Conservation (phyloP, 2,888 invertebrate genomes). For the Caenorhabditis macrosperma region DNA sequence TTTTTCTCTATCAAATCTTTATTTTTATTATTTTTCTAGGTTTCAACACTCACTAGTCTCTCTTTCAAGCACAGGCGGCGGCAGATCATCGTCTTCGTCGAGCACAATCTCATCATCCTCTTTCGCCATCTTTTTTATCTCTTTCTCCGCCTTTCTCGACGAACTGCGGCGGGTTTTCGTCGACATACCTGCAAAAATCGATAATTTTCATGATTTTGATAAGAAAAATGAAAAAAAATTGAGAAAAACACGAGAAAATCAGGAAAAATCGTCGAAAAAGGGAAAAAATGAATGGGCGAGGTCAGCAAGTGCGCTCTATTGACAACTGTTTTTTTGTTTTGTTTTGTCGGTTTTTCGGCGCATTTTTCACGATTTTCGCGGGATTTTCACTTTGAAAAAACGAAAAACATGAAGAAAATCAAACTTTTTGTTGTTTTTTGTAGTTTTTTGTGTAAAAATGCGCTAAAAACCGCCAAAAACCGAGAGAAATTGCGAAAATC, state of each 20-base stretch:
- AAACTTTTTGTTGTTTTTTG: too few species aligned
- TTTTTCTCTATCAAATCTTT: too few species aligned
- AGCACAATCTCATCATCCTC: slow-evolving; percentile 4
- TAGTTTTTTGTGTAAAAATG: not conserved
- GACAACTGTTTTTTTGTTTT: not conserved
- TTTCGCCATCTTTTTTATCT: not conserved
- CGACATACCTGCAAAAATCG: slow-evolving; percentile 7
- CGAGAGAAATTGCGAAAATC: too few species aligned
- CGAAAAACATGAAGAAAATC: too few species aligned
- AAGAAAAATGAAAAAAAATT: too few species aligned
- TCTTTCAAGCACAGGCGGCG: slow-evolving; percentile 38
- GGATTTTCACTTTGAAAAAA: not conserved
- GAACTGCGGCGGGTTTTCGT: not conserved
- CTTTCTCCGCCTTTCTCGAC: not conserved
- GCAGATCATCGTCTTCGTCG: slow-evolving; percentile 39
- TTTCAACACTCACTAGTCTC: slow-evolving; percentile 12
- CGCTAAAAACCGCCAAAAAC: too few species aligned
- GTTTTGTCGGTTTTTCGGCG: not conserved
- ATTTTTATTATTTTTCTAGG: too few species aligned
- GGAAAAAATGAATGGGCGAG: not conserved
- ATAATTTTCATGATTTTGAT: too few species aligned
- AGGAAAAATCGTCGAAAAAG: not conserved
- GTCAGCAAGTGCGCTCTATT: not conserved
- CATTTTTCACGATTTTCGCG: not conserved
- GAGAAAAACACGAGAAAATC: not conserved